These are phyloP conservation scores for Octodon degus DNA, from an alignment of 2,113 vertebrate species.

Conservation along the genomic window DNA sequence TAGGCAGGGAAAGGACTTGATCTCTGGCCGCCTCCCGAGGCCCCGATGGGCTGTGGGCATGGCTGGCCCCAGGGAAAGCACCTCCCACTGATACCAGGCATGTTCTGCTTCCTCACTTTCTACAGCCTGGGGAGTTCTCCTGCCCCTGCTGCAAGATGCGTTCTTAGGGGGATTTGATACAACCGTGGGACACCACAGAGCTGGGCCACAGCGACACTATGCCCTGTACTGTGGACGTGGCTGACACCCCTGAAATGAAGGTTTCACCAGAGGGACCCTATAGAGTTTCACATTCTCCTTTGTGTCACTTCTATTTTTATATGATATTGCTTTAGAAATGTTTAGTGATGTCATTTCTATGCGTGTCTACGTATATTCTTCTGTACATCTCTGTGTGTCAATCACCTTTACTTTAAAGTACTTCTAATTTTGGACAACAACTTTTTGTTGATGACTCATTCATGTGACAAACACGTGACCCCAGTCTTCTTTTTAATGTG, in stretches of 20 bases:
- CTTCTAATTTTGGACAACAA: slow-evolving; percentile 25
- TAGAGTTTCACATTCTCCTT: slow-evolving; percentile 2
- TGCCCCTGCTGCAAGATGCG: not conserved
- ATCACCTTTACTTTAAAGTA: slow-evolving; percentile 54
- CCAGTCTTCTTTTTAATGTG: slow-evolving; percentile 76
- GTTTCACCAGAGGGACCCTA: not conserved
- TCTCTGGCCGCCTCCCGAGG: slow-evolving; percentile 4
- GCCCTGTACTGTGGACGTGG: not conserved
- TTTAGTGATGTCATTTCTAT: slow-evolving; percentile 46
- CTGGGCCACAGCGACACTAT: not conserved
- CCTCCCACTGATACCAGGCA: not conserved
- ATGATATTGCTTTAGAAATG: slow-evolving; percentile 16
- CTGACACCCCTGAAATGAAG: not conserved
- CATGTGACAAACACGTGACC: slow-evolving; percentile 76
- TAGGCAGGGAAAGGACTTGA: not conserved
- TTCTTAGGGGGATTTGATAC: not conserved
- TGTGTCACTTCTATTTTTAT: slow-evolving; percentile 20
- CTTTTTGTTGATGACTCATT: slow-evolving; percentile 80
- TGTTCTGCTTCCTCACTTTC: not conserved
- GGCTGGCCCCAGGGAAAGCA: not conserved
- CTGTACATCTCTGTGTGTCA: slow-evolving; percentile 49
- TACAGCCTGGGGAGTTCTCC: not conserved
- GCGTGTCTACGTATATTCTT: not conserved
- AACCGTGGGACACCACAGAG: not conserved
- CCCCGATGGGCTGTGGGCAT: not conserved